Conservation (phyloP, 35 echinoderm and acorn worm genomes). For the Apostichopus parvimensis region DNA sequence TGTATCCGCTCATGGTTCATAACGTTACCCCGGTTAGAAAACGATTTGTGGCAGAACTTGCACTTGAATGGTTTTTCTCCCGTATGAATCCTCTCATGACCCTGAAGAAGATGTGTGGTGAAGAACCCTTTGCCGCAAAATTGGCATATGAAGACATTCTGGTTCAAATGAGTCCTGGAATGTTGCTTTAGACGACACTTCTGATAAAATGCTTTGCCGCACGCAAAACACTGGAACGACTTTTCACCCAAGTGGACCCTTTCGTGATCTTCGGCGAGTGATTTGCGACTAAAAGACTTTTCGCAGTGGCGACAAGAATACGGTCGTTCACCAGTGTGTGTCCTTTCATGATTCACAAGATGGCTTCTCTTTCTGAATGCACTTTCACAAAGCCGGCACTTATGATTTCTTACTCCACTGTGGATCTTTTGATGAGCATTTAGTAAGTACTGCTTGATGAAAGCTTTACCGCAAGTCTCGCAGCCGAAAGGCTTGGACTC, state of each 20-base stretch:
- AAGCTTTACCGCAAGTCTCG: background rate
- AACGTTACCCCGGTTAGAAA: no score
- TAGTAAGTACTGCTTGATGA: background rate
- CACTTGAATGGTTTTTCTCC: conserved; percentile 18
- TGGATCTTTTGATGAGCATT: background rate
- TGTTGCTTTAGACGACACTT: background rate
- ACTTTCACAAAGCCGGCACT: background rate
- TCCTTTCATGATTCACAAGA: background rate
- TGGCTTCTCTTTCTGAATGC: background rate
- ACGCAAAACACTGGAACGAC: background rate
- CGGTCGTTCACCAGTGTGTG: conserved; percentile 9
- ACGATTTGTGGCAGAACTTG: conserved; percentile 21
- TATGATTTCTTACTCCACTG: background rate
- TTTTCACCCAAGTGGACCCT: background rate
- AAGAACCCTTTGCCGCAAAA: background rate
- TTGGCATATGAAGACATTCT: background rate
- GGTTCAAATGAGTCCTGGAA: background rate
- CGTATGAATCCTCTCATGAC: background rate
- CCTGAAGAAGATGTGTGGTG: background rate
- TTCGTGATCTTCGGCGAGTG: background rate
- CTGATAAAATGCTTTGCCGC: background rate
- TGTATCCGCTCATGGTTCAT: background rate
- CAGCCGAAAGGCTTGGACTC: background rate
- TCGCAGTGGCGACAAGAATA: background rate
- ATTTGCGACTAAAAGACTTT: background rate